These are phyloP conservation scores for Timema cristinae DNA, from an alignment of 2,888 invertebrate species.

Conservation along the genomic window DNA sequence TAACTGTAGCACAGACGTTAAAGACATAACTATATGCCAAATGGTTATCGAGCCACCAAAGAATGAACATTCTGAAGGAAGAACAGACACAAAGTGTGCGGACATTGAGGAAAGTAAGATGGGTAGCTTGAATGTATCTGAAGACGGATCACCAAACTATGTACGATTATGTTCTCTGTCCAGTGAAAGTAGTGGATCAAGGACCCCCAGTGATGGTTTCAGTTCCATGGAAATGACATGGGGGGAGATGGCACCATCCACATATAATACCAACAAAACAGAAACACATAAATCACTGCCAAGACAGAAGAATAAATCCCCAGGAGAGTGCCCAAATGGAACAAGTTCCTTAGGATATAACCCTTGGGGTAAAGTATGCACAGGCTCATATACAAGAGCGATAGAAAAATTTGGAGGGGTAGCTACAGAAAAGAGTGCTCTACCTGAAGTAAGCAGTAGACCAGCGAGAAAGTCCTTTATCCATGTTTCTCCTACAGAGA, in stretches of 20 bases:
- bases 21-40: neutral
- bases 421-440: slow-evolving; percentile 9
- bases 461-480: slow-evolving; percentile 20
- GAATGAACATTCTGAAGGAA: neutral
- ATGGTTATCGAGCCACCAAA: slow-evolving; percentile 15
- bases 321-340: too few species aligned
- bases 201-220: slow-evolving; percentile 41
- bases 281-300: slow-evolving; percentile 12
- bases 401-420: slow-evolving; percentile 46
- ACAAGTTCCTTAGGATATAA: neutral
- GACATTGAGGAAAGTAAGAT: neutral
- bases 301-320: slow-evolving; percentile 37
- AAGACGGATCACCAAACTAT: slow-evolving; percentile 20
- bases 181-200: slow-evolving; percentile 33
- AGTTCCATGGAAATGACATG: slow-evolving; percentile 38
- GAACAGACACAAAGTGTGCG: neutral
- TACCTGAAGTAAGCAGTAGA: slow-evolving; percentile 4
- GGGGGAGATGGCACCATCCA: slow-evolving; percentile 38
- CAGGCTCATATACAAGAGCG: slow-evolving; percentile 47
- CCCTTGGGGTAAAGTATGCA: slow-evolving; percentile 45
- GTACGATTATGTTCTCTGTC: slow-evolving; percentile 33
- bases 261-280: slow-evolving; percentile 30
- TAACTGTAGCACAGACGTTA: slow-evolving; percentile 1
- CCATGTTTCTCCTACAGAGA: slow-evolving; percentile 13
- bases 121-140: slow-evolving; percentile 9